A percentile compares a stretch with the other conserved stretches of the same genome.
phyloP scores from a whole-genome alignment of 2,113 vertebrate species.

The Apodemus speciosus region DNA sequence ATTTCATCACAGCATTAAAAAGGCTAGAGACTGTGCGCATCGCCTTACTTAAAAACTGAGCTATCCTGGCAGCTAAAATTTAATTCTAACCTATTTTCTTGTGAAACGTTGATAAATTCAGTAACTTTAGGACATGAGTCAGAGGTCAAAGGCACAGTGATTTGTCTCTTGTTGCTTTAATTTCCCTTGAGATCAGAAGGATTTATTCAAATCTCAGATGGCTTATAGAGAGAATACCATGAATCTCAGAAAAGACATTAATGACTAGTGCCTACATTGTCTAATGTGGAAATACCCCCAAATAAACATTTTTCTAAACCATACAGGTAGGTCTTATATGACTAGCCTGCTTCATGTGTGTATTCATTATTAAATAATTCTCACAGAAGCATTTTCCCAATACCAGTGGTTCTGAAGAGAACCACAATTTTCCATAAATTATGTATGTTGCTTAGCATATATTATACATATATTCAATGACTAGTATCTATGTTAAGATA shows the following conservation, averaged over 20 bases:
- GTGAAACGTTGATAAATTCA: background rate
- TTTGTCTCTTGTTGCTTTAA: background rate
- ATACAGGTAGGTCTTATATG: background rate
- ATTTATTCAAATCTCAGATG: slow-evolving; percentile 38
- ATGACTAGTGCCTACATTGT: background rate
- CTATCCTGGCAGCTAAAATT: background rate
- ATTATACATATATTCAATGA: background rate
- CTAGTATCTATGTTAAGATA: background rate
- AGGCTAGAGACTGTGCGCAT: background rate
- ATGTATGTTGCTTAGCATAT: background rate
- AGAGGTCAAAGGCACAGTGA: background rate
- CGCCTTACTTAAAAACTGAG: background rate
- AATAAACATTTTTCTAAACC: slow-evolving; percentile 8
- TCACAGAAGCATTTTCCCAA: background rate
- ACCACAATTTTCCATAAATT: background rate
- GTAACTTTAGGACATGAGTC: background rate
- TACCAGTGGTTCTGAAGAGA: background rate
- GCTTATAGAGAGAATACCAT: background rate
- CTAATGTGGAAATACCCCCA: background rate
- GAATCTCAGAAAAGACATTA: background rate
- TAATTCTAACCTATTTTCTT: background rate
- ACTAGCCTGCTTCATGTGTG: background rate
- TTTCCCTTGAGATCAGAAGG: background rate
- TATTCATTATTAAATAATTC: background rate
- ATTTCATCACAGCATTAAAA: background rate